Conservation (phyloP, 2,888 invertebrate genomes). For the Tenthredo mesomela region DNA sequence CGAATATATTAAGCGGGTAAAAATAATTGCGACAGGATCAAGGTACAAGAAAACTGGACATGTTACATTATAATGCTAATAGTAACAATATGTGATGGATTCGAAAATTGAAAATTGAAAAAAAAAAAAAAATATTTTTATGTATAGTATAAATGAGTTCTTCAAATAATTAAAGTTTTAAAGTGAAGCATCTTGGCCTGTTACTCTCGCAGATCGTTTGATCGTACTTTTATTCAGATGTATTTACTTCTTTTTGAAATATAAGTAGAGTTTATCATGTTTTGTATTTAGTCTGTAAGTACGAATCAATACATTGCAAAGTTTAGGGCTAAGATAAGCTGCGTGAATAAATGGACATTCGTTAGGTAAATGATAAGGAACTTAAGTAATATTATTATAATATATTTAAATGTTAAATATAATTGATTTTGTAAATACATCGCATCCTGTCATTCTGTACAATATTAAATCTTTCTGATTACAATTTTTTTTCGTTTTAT, state of each 20-base stretch:
- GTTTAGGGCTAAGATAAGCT: conserved; percentile 63
- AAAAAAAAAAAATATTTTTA: conserved; percentile 66
- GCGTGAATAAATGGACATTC: conserved; percentile 62
- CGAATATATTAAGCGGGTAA: conserved; percentile 61
- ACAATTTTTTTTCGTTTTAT: conserved; percentile 58
- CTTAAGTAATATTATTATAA: conserved; percentile 67
- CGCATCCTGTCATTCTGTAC: conserved; percentile 69
- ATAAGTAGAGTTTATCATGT: conserved; percentile 59
- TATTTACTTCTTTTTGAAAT: conserved; percentile 48
- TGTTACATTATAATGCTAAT: conserved; percentile 54
- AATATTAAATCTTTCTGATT: conserved; percentile 68
- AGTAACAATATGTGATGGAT: conserved; percentile 59
- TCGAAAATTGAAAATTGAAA: conserved; percentile 58
- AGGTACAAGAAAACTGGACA: conserved; percentile 61
- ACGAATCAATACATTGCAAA: conserved; percentile 58
- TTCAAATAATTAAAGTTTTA: conserved; percentile 56
- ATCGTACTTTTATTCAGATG: conserved; percentile 28
- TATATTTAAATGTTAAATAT: conserved; percentile 72
- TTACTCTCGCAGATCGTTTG: conserved; percentile 62
- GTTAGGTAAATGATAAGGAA: conserved; percentile 62
- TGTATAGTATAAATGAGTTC: conserved; percentile 64
- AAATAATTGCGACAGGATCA: conserved; percentile 65
- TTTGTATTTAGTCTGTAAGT: conserved; percentile 55
- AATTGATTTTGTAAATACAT: conserved; percentile 74
- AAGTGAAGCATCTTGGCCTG: conserved; percentile 63